These are phyloP conservation scores for Hartigia nigra DNA, from an alignment of 2,888 invertebrate species.

Conservation along the genomic window DNA sequence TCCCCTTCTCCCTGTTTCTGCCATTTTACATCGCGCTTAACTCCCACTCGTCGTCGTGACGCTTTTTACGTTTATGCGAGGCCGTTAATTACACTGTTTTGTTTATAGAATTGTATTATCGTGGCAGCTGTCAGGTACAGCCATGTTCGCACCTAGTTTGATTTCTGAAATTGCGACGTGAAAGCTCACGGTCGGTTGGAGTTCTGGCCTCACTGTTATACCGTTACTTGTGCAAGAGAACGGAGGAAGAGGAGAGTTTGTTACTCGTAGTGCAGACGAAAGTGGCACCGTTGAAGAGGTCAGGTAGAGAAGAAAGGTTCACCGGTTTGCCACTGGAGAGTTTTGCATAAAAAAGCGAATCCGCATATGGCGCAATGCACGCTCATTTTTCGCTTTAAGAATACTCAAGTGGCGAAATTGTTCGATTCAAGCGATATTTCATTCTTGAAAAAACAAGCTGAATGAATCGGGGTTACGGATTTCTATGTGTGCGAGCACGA, in stretches of 20 bases:
- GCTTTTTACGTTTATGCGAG: constrained; percentile 13
- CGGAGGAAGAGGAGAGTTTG: not conserved
- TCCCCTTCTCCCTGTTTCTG: constrained; percentile 16
- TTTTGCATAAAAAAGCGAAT: constrained; percentile 2
- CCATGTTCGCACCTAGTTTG: constrained; percentile 12
- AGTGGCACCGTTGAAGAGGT: not conserved
- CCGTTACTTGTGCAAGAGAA: not conserved
- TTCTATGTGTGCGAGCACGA: not conserved
- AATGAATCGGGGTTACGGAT: constrained; percentile 17
- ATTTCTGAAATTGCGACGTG: not conserved
- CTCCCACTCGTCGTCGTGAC: constrained; percentile 18
- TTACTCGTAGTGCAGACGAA: not conserved
- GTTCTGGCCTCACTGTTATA: not conserved
- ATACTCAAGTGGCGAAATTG: constrained; percentile 19
- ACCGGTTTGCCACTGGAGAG: not conserved
- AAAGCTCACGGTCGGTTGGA: not conserved
- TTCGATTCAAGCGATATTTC: constrained; percentile 26
- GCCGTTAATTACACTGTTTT: constrained; percentile 36
- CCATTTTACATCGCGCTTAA: constrained; percentile 12
- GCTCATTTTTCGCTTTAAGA: constrained; percentile 25
- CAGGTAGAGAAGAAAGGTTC: not conserved
- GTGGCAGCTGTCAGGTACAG: constrained; percentile 26
- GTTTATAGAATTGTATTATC: constrained; percentile 30
- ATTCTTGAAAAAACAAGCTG: constrained; percentile 28
- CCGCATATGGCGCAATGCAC: constrained; percentile 5